These are phyloP conservation scores for Pimephales promelas DNA, from an alignment of 2,113 vertebrate species.

Conservation along the genomic window DNA sequence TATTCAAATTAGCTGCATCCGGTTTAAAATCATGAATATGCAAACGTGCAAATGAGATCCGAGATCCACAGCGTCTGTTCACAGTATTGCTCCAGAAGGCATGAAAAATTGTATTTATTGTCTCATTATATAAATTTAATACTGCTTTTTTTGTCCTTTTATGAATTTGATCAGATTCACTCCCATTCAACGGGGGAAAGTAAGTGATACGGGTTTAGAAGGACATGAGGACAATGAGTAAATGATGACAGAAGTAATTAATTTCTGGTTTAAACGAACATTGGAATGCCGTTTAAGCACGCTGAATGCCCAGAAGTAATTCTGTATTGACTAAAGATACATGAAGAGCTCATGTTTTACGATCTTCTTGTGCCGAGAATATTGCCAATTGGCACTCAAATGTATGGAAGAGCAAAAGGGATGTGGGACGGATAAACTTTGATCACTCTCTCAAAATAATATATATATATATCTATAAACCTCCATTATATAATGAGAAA, in stretches of 20 bases:
- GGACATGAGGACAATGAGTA: neutral
- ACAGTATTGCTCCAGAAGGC: neutral
- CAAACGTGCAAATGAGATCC: neutral
- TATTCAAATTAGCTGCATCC: neutral
- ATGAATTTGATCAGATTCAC: neutral
- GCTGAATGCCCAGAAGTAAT: neutral
- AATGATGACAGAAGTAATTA: neutral
- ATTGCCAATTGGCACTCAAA: neutral
- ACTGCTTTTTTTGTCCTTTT: neutral
- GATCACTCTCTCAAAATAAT: neutral
- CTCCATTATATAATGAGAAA: neutral
- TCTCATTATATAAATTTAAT: neutral
- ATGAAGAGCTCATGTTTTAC: neutral
- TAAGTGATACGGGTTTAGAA: neutral
- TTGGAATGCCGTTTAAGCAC: neutral
- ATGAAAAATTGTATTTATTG: neutral
- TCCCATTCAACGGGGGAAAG: neutral
- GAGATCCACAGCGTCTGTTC: neutral
- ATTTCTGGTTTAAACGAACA: neutral
- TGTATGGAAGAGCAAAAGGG: neutral
- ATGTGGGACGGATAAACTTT: neutral
- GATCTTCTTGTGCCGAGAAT: neutral
- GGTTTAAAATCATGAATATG: neutral
- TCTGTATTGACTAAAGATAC: neutral
- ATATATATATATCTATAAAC: too few species aligned